These are phyloP conservation scores for Cephalopachus bancanus DNA, from an alignment of 2,797 vertebrate species.

Conservation along the genomic window DNA sequence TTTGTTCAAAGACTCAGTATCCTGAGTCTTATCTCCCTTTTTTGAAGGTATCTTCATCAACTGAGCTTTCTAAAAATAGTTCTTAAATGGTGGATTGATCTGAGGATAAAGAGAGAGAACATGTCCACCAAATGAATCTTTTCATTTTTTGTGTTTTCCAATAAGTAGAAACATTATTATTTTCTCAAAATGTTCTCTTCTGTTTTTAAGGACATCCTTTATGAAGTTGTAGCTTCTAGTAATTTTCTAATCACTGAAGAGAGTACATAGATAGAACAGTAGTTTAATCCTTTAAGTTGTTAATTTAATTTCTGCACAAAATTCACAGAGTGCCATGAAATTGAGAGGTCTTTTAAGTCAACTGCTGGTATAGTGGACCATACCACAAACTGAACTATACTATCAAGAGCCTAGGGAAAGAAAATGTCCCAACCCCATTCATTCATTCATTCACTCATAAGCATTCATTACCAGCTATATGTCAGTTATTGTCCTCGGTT, in stretches of 20 bases:
- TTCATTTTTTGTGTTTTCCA: slow-evolving; percentile 36
- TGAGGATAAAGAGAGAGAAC: neutral
- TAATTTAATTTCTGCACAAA: slow-evolving; percentile 4
- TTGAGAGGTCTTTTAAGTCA: neutral
- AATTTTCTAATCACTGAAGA: neutral
- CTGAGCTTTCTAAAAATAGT: slow-evolving; percentile 41
- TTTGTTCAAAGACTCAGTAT: neutral
- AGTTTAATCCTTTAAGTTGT: neutral
- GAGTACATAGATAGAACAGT: neutral
- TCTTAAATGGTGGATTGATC: neutral
- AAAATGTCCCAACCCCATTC: neutral
- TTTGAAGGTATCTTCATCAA: slow-evolving; percentile 48
- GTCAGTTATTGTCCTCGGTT: neutral
- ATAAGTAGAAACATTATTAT: slow-evolving; percentile 18
- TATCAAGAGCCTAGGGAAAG: neutral
- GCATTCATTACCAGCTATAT: neutral
- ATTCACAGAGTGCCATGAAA: neutral
- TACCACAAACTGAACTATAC: neutral
- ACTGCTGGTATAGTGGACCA: neutral
- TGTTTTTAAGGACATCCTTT: slow-evolving; percentile 22
- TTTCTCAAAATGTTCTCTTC: slow-evolving; percentile 51
- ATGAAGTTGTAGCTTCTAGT: neutral
- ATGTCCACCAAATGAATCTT: neutral
- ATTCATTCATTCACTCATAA: neutral
- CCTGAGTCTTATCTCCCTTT: slow-evolving; percentile 60